Evolutionary conservation across 1,140 invertebrate genomes (phyloP), one percentile per base, ranked within the genome.

Genomic region (Drosophila mauritiana): DNA sequence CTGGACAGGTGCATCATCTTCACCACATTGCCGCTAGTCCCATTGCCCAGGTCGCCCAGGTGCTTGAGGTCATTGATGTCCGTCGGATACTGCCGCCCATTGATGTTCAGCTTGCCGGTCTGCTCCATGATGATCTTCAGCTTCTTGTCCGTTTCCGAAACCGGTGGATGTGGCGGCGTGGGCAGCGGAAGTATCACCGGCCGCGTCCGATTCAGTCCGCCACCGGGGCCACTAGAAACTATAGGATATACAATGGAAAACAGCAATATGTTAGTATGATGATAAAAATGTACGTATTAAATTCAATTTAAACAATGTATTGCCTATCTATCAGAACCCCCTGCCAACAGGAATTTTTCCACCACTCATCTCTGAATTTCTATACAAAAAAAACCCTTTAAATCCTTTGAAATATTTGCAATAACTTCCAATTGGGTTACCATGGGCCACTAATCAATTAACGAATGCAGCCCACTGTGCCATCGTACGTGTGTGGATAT

Each of bases 11-110:
- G 98, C 70, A 95, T 93, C 98, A 99, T 99, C 93, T 98, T 98
- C 2, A 98, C 97, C 8, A 99, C 98, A 93, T 98, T 97, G n/a
- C 98, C 98, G 93, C 97, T 99, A 7, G 98, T 99, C 4, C 98
- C 98, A 92, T 97, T 97, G 61, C 98, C 98, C 46, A 99, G 93
- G 92, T 99, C 98, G 8, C 97, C 97, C 37, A 98, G 92, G 80
- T 97, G 95, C 83, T 97, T 95, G 82, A 99, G 94, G 88, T 99
- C 97, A 80, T 96, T 95, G 80, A 98, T 96, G 70, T 96, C 95
- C n/a, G 97, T 97, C 34, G 95, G 94, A 93, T 97, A 97, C 86
- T 95, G 95, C 80, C 95, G 92, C 0, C 96, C 96, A 85, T 97
- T 95, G 58, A 98, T 96, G 70, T 94, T 97, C 37, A 98, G 92